These are phyloP conservation scores for Cyphomyrus plagiostoma DNA, from an alignment of 2,113 vertebrate genomes.

Conservation along the genomic window DNA sequence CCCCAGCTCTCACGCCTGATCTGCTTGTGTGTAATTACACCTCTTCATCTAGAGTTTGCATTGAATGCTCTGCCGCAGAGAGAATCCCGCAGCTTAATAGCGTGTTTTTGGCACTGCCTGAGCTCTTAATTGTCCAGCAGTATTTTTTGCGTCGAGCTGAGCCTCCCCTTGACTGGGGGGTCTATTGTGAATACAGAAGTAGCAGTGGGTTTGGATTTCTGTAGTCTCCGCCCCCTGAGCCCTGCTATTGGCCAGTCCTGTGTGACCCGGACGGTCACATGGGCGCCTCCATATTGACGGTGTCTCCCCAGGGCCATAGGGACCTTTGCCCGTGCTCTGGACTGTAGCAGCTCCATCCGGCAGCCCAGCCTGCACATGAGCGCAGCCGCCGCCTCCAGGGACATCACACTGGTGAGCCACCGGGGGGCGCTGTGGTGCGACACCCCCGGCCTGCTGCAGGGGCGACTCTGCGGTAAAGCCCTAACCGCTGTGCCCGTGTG, in stretches of 20 bases:
- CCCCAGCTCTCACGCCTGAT: neutral
- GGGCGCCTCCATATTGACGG: too few species aligned
- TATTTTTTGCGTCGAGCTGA: neutral
- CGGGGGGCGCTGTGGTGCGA: neutral
- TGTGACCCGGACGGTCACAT: neutral
- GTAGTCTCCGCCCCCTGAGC: neutral
- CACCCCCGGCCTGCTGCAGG: neutral
- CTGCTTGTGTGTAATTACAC: neutral
- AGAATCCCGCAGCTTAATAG: neutral
- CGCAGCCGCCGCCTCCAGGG: neutral
- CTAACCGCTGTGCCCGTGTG: neutral
- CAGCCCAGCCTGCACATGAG: slow-evolving; percentile 15
- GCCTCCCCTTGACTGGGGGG: neutral
- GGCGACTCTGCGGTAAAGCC: too few species aligned
- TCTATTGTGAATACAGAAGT: neutral
- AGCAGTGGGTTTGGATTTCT: neutral
- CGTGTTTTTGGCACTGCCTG: too few species aligned
- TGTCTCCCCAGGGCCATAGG: neutral
- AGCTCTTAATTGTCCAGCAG: neutral
- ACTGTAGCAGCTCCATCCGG: slow-evolving; percentile 15
- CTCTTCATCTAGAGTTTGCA: neutral
- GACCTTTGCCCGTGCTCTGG: neutral
- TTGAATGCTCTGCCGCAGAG: neutral
- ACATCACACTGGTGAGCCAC: slow-evolving; percentile 7
- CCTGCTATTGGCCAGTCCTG: neutral